phyloP scores from a whole-genome alignment of 1,140 invertebrate species.

The Neodiprion virginianus region DNA sequence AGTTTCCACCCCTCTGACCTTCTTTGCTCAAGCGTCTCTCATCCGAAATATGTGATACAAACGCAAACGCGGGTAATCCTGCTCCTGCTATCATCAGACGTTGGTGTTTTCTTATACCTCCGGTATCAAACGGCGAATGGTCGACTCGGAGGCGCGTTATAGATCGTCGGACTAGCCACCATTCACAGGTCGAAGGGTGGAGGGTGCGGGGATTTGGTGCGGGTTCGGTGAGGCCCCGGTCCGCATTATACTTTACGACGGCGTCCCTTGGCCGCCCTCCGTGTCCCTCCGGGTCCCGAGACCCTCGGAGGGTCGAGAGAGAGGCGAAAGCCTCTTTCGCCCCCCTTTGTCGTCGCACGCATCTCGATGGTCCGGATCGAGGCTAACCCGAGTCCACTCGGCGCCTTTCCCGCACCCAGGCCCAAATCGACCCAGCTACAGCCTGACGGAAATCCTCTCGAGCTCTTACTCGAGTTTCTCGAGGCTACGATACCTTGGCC shows the following conservation, averaged over 20 bases:
- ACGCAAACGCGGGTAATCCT: too few relatives aligned
- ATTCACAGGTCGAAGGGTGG: constrained; percentile 17
- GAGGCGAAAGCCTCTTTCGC: constrained; percentile 49
- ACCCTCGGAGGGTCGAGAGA: constrained; percentile 26
- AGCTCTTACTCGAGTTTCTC: constrained; percentile 27
- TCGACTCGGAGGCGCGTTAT: neutral
- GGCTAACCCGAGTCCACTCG: neutral
- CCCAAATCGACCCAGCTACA: constrained; percentile 36
- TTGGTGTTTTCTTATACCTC: neutral
- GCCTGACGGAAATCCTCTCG: constrained; percentile 46
- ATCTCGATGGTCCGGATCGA: constrained; percentile 16
- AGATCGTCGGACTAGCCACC: neutral
- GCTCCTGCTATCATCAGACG: neutral
- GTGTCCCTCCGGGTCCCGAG: constrained; percentile 30
- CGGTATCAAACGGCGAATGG: neutral
- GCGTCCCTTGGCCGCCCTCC: constrained; percentile 44
- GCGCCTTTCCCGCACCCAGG: constrained; percentile 19
- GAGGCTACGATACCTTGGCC: neutral
- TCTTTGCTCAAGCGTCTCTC: too few relatives aligned
- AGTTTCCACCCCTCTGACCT: neutral
- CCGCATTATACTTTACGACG: constrained; percentile 52
- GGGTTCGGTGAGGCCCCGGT: constrained; percentile 48
- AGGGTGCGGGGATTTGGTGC: constrained; percentile 29
- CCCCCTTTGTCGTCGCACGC: constrained; percentile 44
- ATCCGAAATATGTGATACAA: too few relatives aligned